Percentiles rank a stretch among this genome's conserved stretches.
These are phyloP conservation scores for Grantiella picta DNA, from an alignment of 2,113 vertebrate genomes.

Conservation along the genomic window DNA sequence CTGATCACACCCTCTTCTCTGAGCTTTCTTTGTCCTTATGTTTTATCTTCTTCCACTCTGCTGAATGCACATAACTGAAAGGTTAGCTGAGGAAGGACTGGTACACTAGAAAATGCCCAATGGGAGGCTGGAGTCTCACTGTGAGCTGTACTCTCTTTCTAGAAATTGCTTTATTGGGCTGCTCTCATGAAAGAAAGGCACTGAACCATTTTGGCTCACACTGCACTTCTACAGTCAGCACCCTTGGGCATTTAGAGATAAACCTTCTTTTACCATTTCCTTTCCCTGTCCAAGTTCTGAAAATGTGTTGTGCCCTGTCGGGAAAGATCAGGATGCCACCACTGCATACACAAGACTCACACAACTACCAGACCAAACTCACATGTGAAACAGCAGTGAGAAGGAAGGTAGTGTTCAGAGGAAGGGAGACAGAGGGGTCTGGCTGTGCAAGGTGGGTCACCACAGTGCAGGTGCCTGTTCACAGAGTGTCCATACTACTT, in stretches of 20 bases:
- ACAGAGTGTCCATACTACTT: slow-evolving; percentile 74
- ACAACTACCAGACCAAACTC: neutral
- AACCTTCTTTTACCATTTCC: neutral
- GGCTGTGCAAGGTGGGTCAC: slow-evolving; percentile 16
- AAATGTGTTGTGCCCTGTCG: neutral
- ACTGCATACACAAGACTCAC: slow-evolving; percentile 7
- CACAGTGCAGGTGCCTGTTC: slow-evolving; percentile 34
- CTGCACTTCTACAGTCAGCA: neutral
- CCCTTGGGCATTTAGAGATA: neutral
- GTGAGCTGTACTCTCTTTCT: neutral
- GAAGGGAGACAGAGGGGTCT: slow-evolving; percentile 9
- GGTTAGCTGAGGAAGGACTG: neutral
- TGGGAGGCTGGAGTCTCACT: neutral
- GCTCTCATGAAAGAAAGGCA: neutral
- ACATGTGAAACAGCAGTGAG: neutral
- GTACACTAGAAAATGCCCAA: neutral
- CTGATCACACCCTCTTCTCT: neutral
- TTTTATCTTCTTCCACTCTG: neutral
- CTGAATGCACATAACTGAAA: neutral
- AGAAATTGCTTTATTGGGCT: neutral
- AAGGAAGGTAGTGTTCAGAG: neutral
- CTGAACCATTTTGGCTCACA: neutral
- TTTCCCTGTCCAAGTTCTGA: neutral
- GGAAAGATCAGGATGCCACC: slow-evolving; percentile 25
- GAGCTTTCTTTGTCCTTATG: neutral